These are phyloP conservation scores for Amblyteles armatorius DNA, from an alignment of 2,888 invertebrate species.

Conservation along the genomic window DNA sequence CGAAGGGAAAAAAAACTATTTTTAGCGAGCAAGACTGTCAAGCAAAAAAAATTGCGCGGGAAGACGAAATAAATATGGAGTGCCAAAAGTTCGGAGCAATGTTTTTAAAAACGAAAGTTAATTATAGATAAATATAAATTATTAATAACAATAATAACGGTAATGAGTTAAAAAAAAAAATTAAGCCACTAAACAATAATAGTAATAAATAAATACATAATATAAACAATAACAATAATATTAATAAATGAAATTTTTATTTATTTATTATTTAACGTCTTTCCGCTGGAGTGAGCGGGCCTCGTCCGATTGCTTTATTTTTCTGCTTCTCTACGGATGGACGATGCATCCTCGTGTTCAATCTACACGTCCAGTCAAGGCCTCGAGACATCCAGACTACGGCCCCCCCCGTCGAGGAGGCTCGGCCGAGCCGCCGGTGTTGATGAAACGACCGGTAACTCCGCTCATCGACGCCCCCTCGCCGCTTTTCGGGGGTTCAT, in stretches of 20 bases:
- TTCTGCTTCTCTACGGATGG: conserved; percentile 19
- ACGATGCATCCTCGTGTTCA: conserved; percentile 33
- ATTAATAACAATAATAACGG: too few species aligned
- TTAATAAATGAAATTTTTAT: not conserved
- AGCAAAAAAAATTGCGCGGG: conserved; percentile 22
- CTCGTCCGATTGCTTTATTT: conserved; percentile 35
- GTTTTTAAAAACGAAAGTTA: not conserved
- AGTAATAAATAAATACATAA: too few species aligned
- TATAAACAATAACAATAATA: too few species aligned
- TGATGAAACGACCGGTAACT: conserved; percentile 52
- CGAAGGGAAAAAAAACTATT: conserved; percentile 29
- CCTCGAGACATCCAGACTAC: conserved; percentile 77
- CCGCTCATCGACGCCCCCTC: conserved; percentile 29
- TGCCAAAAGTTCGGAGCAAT: conserved; percentile 19
- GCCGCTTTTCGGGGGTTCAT: not conserved
- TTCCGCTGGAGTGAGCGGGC: not conserved
- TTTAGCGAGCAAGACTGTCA: not conserved
- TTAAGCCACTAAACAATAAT: too few species aligned
- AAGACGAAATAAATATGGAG: conserved; percentile 24
- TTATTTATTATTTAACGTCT: conserved; percentile 2
- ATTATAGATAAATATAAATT: too few species aligned
- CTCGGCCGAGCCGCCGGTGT: conserved; percentile 53
- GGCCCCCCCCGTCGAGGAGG: conserved; percentile 73
- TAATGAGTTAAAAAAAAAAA: too few species aligned
- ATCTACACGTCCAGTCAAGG: conserved; percentile 74